These are phyloP conservation scores for Elegia similella DNA, from an alignment of 2,888 invertebrate genomes.

Conservation along the genomic window DNA sequence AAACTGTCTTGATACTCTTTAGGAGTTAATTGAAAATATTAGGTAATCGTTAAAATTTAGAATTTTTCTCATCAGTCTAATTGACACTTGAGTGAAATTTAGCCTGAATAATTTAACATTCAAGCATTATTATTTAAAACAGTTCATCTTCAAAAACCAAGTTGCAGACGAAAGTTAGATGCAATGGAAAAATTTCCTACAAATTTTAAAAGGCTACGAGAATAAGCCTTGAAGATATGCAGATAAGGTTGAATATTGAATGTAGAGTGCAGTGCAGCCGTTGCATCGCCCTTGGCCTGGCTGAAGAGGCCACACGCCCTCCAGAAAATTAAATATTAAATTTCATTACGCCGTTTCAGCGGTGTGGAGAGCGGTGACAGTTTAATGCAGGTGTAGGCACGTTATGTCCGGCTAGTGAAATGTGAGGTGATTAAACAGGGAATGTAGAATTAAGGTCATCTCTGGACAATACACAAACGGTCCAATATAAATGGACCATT, in stretches of 20 bases:
- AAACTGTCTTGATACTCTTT: too few relatives aligned
- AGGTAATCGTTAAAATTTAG: too few relatives aligned
- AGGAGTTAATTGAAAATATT: too few relatives aligned
- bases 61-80: neutral
- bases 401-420: neutral
- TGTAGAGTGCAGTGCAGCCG: slow-evolving; percentile 1
- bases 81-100: neutral
- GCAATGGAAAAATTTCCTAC: slow-evolving; percentile 7
- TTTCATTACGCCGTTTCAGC: slow-evolving; percentile 22
- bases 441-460: too few relatives aligned
- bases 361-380: neutral
- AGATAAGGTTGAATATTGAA: slow-evolving; percentile 7
- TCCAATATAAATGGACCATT: too few relatives aligned
- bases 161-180: neutral
- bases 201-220: neutral
- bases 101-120: neutral
- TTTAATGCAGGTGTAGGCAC: neutral
- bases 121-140: slow-evolving; percentile 1
- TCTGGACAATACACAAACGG: too few relatives aligned
- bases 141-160: slow-evolving; percentile 3
- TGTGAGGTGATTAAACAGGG: too few relatives aligned
- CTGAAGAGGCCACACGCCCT: slow-evolving; percentile 16
- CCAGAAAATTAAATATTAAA: slow-evolving; percentile 21
- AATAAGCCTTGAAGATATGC: neutral
- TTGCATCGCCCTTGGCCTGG: slow-evolving; percentile 18